Conservation (phyloP, 2,888 invertebrate species). For the Conus canariensis region DNA sequence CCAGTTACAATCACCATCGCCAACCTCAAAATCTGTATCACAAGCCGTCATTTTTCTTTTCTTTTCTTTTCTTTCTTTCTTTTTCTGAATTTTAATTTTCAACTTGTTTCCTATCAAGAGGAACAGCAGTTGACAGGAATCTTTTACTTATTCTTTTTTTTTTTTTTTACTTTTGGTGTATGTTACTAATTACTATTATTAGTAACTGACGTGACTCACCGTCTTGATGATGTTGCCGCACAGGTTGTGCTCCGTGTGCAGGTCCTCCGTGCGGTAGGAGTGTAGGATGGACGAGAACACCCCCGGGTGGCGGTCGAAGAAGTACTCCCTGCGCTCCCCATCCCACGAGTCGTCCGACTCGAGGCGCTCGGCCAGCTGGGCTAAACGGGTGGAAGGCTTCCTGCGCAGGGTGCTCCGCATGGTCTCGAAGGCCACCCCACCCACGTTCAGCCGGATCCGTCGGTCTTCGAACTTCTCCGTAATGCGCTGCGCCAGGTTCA, state of each 20-base stretch:
- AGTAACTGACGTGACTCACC: slow-evolving; percentile 60
- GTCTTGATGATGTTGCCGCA: slow-evolving; percentile 76
- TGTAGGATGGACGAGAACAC: slow-evolving; percentile 74
- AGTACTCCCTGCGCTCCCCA: slow-evolving; percentile 69
- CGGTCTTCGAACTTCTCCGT: slow-evolving; percentile 51
- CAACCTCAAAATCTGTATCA: no score
- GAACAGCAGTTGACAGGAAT: no score
- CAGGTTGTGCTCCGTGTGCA: slow-evolving; percentile 74
- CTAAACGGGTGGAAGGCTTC: slow-evolving; percentile 72
- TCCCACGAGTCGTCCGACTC: slow-evolving; percentile 75
- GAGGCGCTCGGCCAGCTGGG: slow-evolving; percentile 66
- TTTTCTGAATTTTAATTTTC: no score
- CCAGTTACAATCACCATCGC: no score
- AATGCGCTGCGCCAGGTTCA: slow-evolving; percentile 34
- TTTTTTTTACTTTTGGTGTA: no score
- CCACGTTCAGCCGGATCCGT: slow-evolving; percentile 71
- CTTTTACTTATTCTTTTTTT: no score
- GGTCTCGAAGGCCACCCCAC: slow-evolving; percentile 74
- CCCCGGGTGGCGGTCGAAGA: slow-evolving; percentile 76
- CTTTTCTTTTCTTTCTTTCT: no score
- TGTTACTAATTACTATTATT: no score
- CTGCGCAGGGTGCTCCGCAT: slow-evolving; percentile 67
- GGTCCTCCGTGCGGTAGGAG: slow-evolving; percentile 74
- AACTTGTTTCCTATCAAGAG: no score
- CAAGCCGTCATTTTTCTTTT: no score